These are phyloP conservation scores for Anguilla megastoma DNA, from an alignment of 2,797 vertebrate genomes.

Conservation along the genomic window DNA sequence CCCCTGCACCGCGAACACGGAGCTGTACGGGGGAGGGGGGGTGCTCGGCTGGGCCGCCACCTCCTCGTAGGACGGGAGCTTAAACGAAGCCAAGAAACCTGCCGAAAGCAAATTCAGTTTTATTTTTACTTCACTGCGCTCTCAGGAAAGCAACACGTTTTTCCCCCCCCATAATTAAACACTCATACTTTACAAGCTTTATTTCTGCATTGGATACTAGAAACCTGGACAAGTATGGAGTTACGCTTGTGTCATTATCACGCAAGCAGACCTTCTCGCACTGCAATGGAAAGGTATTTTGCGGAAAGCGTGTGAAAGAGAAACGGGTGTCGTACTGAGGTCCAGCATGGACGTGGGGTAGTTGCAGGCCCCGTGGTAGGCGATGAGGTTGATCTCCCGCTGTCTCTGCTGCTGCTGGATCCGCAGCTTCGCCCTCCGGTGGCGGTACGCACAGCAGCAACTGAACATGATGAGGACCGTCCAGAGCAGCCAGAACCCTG, in stretches of 20 bases:
- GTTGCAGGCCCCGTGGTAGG: conserved; percentile 87
- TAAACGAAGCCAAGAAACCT: conserved; percentile 89
- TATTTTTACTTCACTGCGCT: not conserved
- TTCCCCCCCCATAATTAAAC: not conserved
- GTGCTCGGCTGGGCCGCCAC: conserved; percentile 85
- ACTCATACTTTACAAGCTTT: not conserved
- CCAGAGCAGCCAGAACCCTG: conserved; percentile 98
- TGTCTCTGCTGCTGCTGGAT: conserved; percentile 93
- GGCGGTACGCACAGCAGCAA: conserved; percentile 92
- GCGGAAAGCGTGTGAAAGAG: no score
- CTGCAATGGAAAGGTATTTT: no score
- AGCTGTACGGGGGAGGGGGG: conserved; percentile 88
- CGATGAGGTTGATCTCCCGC: conserved; percentile 92
- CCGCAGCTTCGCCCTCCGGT: conserved; percentile 88
- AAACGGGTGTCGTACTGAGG: conserved; percentile 64
- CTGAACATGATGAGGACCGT: conserved; percentile 92
- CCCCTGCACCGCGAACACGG: conserved; percentile 67
- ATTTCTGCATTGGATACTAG: not conserved
- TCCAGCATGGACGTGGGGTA: conserved; percentile 82
- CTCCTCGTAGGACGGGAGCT: conserved; percentile 92
- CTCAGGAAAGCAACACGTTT: not conserved
- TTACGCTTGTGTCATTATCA: no score
- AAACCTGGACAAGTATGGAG: not conserved
- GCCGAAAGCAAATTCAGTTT: not conserved
- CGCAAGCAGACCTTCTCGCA: no score